phyloP scores from a whole-genome alignment of 2,888 invertebrate species.

The Halictus quadricinctus region DNA sequence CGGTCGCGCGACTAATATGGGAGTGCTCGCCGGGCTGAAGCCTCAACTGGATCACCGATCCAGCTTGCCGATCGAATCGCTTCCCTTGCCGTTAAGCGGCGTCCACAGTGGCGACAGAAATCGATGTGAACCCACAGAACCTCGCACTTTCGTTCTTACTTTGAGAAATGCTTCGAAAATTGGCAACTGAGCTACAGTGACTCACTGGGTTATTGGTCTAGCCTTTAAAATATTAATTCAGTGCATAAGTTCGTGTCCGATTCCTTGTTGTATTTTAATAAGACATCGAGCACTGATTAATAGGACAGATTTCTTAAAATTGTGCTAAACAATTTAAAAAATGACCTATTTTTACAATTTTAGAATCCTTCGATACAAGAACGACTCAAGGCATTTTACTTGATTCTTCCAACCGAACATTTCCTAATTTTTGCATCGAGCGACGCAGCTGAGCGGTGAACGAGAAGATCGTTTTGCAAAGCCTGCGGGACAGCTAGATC shows the following conservation, averaged over 20 bases:
- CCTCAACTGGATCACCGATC: slow-evolving; percentile 76
- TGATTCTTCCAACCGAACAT: too few relatives aligned
- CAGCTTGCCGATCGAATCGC: slow-evolving; percentile 59
- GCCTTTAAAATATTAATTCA: too few relatives aligned
- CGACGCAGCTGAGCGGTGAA: background rate
- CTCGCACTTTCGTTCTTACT: background rate
- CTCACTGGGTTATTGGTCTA: background rate
- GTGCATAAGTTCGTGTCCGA: too few relatives aligned
- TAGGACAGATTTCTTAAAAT: too few relatives aligned
- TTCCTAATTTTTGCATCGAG: background rate
- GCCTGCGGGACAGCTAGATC: background rate
- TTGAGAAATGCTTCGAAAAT: background rate
- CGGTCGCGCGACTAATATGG: slow-evolving; percentile 78
- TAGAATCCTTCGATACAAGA: too few relatives aligned
- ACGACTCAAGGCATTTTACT: too few relatives aligned
- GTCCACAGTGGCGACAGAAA: slow-evolving; percentile 35
- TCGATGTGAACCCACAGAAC: too few relatives aligned
- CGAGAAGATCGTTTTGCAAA: background rate
- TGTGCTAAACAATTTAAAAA: too few relatives aligned
- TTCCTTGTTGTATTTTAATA: too few relatives aligned
- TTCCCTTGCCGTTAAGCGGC: slow-evolving; percentile 52
- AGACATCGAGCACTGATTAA: too few relatives aligned
- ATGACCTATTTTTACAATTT: too few relatives aligned
- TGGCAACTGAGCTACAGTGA: background rate
- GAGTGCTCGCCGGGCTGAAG: slow-evolving; percentile 69